Evolutionary conservation across 2,797 vertebrate genomes (phyloP).

Genomic region (Sebastes diploproa): DNA sequence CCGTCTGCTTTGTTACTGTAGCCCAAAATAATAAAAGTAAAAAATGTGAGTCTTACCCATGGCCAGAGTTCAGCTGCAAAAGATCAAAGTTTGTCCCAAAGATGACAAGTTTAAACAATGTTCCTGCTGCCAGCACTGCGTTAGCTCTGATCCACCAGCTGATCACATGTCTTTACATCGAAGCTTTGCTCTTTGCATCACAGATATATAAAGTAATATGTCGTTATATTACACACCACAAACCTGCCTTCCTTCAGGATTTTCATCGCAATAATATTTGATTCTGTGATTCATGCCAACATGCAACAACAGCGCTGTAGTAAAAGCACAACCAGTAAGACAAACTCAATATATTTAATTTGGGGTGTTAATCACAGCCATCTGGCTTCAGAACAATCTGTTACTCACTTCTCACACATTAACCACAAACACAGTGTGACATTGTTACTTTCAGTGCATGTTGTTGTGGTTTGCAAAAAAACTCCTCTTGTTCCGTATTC

Average conservation of each 20-base stretch:
- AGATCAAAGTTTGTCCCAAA: conserved; percentile 21
- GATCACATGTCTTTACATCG: conserved; percentile 28
- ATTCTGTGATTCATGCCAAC: conserved; percentile 30
- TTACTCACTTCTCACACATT: conserved; percentile 29
- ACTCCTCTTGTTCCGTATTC: neutral
- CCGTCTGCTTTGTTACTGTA: neutral
- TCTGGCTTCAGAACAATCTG: conserved; percentile 41
- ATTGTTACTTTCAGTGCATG: conserved; percentile 1
- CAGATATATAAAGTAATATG: conserved; percentile 19
- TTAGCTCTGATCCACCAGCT: conserved; percentile 28
- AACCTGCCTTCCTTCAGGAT: conserved; percentile 39
- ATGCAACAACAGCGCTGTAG: conserved; percentile 14
- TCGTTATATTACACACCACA: conserved; percentile 51
- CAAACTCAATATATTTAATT: conserved; percentile 33
- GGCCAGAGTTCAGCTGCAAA: neutral
- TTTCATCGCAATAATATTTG: conserved; percentile 34
- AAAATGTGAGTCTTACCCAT: neutral
- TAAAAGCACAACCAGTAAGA: conserved; percentile 11
- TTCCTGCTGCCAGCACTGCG: neutral
- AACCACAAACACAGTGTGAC: conserved; percentile 14
- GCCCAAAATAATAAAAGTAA: neutral
- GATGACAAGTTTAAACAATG: conserved; percentile 25
- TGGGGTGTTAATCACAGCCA: conserved; percentile 39
- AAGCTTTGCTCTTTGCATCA: conserved; percentile 50
- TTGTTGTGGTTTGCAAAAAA: neutral